Evolutionary conservation across 2,113 vertebrate species (phyloP), one percentile per base, ranked within the genome.

Genomic region (Entelurus aequoreus): DNA sequence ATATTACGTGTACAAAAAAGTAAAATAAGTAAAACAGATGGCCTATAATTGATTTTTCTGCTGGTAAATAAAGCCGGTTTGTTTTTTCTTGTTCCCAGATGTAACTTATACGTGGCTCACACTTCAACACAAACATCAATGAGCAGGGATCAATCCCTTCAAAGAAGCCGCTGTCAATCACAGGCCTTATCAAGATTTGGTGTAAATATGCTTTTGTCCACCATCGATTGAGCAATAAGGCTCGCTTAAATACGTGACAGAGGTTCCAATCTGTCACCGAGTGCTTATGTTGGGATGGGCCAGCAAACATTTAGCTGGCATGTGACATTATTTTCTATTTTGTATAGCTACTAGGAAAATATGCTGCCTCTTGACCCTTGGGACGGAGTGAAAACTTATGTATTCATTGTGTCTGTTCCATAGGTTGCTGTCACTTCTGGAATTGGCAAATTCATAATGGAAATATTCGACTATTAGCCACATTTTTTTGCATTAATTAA

Each of bases 241-340:
- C 58, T 73, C 50, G 46, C 56, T 51, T 63, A 46, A 40, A 58
- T 65, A 15, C 42, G 56, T 63, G 6, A 63, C 53, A 44, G 48
- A 46, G n/a, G 78, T 66, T 71, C 76, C 71, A 80, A 71, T 71
- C 65, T 62, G 68, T 51, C 42, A 48, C 63, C 42, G 19, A 44
- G 47, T 61, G 16, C 56, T 58, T 62, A 15, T n/a, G 56, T 5
- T 14, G 47, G 28, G 40, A 48, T 63, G 0, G 12, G 71, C 40
- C 7, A 12, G 14, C 40, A 21, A 19, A 44, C 12, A 19, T 16
- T 19, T 21, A 8, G 10, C 38, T 21, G 42, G 42, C 40, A 44
- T 12, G 21, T 57, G 55, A 44, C 0, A n/a, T 38, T 19, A 9
- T 16, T 44, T 44, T 46, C 40, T 44, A 15, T 44, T 57, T 19